Conservation (phyloP, 2,797 vertebrate species). For the Hafferia zeledoni region DNA sequence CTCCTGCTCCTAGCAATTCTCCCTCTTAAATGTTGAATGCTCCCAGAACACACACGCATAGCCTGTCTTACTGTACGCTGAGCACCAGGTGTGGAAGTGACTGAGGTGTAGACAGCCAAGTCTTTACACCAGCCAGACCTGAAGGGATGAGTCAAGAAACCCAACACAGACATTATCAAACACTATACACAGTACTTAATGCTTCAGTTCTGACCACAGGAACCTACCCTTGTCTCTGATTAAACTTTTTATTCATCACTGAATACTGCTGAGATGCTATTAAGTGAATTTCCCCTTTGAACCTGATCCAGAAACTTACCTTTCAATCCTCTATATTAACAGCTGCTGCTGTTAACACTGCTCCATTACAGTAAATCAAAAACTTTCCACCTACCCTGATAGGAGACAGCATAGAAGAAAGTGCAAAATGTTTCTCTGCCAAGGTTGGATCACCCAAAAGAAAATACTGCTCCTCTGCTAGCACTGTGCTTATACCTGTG, state of each 20-base stretch:
- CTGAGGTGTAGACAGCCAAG: neutral
- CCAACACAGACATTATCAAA: accelerated
- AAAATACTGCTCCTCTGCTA: neutral
- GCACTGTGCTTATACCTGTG: neutral
- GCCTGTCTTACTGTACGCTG: neutral
- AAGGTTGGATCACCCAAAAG: neutral
- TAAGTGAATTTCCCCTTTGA: neutral
- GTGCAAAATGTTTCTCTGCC: neutral
- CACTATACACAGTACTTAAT: neutral
- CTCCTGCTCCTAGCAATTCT: neutral
- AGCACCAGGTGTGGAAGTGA: neutral
- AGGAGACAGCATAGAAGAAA: accelerated
- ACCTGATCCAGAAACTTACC: neutral
- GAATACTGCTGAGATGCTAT: neutral
- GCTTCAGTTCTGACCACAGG: neutral
- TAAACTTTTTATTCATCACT: neutral
- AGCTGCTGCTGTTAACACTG: neutral
- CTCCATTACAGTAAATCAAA: neutral
- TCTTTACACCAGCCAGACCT: neutral
- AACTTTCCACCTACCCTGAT: neutral
- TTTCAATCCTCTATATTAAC: neutral
- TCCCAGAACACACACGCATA: too few relatives aligned
- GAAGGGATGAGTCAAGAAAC: neutral
- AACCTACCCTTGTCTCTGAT: neutral
- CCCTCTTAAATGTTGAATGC: neutral